Conservation (phyloP, 2,113 vertebrate species). For the human region DNA sequence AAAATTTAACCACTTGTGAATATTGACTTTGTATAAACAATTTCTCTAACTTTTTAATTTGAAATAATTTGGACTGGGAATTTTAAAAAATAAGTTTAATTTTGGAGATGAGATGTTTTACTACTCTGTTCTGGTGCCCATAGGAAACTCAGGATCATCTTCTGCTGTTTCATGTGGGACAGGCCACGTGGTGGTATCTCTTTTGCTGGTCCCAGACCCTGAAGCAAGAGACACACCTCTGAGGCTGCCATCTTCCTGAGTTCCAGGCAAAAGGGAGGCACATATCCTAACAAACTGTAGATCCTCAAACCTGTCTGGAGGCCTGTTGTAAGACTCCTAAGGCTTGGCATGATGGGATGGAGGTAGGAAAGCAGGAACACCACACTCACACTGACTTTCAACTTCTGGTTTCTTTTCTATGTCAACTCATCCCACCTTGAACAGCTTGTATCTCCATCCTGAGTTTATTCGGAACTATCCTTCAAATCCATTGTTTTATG, state of each 20-base stretch:
- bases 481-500: not conserved
- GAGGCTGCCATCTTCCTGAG: not conserved
- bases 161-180: not conserved
- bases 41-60: not conserved
- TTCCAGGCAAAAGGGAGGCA: not conserved
- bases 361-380: not conserved
- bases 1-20: constrained; percentile 6
- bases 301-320: not conserved
- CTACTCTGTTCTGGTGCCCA: not conserved
- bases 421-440: not conserved
- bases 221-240: not conserved
- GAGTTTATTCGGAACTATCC: not conserved
- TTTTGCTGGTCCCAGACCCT: not conserved
- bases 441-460: not conserved
- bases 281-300: not conserved
- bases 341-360: not conserved
- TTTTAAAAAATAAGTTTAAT: not conserved
- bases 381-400: not conserved
- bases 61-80: not conserved
- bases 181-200: not conserved
- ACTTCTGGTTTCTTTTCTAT: constrained; percentile 7
- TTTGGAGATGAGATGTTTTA: not conserved
- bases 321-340: not conserved
- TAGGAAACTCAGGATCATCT: not conserved
- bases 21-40: not conserved